Conservation (phyloP, 2,888 invertebrate species). For the Scaptomyza parva region DNA sequence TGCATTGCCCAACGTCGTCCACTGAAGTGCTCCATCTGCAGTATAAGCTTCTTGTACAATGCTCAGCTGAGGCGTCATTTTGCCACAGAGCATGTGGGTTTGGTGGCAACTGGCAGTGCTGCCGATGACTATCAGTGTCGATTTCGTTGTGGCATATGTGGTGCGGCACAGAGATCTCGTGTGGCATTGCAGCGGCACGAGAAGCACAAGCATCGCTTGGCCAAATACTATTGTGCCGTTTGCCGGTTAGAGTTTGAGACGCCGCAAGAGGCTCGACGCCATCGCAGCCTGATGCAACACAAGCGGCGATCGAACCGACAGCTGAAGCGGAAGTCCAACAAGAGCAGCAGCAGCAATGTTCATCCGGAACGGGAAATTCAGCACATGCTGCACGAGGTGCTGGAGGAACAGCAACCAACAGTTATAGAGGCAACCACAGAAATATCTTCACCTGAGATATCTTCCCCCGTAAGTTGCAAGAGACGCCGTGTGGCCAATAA, state of each 20-base stretch:
- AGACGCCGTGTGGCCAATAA: not conserved
- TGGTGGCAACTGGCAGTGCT: conserved; percentile 86
- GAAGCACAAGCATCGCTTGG: conserved; percentile 87
- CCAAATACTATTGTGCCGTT: conserved; percentile 88
- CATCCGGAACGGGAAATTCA: conserved; percentile 57
- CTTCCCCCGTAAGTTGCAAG: conserved; percentile 5
- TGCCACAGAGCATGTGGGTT: conserved; percentile 87
- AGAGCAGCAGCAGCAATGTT: not conserved
- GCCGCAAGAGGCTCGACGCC: conserved; percentile 87
- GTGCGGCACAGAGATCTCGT: conserved; percentile 87
- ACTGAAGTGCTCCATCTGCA: conserved; percentile 89
- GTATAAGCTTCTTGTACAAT: conserved; percentile 90
- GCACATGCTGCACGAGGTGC: conserved; percentile 70
- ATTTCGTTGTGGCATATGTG: conserved; percentile 87
- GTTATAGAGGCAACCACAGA: not conserved
- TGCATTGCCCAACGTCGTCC: conserved; percentile 89
- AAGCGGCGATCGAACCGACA: conserved; percentile 85
- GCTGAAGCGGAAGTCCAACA: not conserved
- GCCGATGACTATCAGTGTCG: conserved; percentile 89
- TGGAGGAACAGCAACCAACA: conserved; percentile 48
- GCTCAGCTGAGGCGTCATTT: conserved; percentile 87
- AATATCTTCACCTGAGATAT: not conserved
- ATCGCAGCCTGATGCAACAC: conserved; percentile 89
- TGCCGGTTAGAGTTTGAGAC: conserved; percentile 88
- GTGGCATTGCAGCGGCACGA: conserved; percentile 89